These are phyloP conservation scores for Sarcophaga caerulescens DNA, from an alignment of 2,888 invertebrate species.

Conservation along the genomic window DNA sequence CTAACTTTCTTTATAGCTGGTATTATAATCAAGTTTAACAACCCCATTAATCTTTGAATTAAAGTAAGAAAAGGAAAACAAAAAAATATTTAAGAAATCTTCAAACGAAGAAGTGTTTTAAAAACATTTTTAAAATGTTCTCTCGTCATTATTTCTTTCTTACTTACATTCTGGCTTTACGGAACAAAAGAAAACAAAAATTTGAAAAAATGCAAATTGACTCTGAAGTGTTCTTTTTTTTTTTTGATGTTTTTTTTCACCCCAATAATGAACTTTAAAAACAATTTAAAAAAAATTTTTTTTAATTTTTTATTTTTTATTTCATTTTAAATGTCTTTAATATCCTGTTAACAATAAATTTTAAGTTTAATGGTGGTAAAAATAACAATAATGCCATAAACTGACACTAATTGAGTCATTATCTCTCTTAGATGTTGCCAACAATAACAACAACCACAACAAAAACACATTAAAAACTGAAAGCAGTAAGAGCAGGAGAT, in stretches of 20 bases:
- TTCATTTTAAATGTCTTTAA: not conserved
- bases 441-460: constrained; percentile 26
- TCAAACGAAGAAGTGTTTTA: not conserved
- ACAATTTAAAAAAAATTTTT: not conserved
- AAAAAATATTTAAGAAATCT: not conserved
- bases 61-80: not conserved
- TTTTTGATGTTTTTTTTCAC: not conserved
- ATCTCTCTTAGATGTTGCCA: constrained; percentile 38
- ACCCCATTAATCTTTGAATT: constrained; percentile 50
- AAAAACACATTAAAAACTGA: not conserved
- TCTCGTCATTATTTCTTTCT: not conserved
- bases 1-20: not conserved
- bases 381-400: constrained; percentile 51
- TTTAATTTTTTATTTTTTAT: not conserved
- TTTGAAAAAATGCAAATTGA: constrained; percentile 58
- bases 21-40: constrained; percentile 36
- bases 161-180: not conserved
- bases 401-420: constrained; percentile 68
- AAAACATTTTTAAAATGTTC: constrained; percentile 3
- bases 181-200: constrained; percentile 29
- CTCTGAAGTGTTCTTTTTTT: not conserved
- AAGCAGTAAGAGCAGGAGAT: not conserved
- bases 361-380: constrained; percentile 29
- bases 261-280: constrained; percentile 22
- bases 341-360: constrained; percentile 51